Evolutionary conservation across 2,113 vertebrate species (phyloP).

Genomic region (Orientallactaga bullata): DNA sequence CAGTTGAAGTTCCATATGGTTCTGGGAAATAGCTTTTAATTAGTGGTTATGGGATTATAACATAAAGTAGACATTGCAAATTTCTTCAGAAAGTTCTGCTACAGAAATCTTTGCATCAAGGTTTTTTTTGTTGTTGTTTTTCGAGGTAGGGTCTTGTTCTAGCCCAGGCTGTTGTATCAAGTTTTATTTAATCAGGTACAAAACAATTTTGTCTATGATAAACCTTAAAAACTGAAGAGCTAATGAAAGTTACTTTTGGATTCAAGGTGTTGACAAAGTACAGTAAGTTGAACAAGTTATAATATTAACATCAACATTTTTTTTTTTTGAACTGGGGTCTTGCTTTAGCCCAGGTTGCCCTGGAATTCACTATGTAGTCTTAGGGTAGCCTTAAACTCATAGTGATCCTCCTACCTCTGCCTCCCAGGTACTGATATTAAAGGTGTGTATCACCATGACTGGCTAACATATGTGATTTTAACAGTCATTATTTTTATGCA

Average conservation of each 20-base stretch:
- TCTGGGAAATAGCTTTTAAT: slow-evolving; percentile 36
- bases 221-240: slow-evolving; percentile 39
- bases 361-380: too few relatives aligned
- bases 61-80: neutral
- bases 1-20: neutral
- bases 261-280: slow-evolving; percentile 21
- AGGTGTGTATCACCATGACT: too few relatives aligned
- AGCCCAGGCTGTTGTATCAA: neutral
- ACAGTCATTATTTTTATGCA: neutral
- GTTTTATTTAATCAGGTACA: slow-evolving; percentile 46
- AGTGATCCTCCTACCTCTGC: too few relatives aligned
- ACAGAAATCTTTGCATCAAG: neutral
- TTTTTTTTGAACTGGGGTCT: too few relatives aligned
- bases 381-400: too few relatives aligned
- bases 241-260: slow-evolving; percentile 1
- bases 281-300: slow-evolving; percentile 10
- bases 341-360: too few relatives aligned
- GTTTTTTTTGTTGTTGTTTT: too few relatives aligned
- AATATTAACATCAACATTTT: neutral
- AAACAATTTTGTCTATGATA: slow-evolving; percentile 27
- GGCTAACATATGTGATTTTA: neutral
- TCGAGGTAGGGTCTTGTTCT: too few relatives aligned
- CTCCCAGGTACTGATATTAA: too few relatives aligned
- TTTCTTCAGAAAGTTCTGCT: slow-evolving; percentile 45
- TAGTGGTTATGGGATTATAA: slow-evolving; percentile 9